phyloP scores from a whole-genome alignment of 2,113 vertebrate genomes.

The Leiothrix lutea region DNA sequence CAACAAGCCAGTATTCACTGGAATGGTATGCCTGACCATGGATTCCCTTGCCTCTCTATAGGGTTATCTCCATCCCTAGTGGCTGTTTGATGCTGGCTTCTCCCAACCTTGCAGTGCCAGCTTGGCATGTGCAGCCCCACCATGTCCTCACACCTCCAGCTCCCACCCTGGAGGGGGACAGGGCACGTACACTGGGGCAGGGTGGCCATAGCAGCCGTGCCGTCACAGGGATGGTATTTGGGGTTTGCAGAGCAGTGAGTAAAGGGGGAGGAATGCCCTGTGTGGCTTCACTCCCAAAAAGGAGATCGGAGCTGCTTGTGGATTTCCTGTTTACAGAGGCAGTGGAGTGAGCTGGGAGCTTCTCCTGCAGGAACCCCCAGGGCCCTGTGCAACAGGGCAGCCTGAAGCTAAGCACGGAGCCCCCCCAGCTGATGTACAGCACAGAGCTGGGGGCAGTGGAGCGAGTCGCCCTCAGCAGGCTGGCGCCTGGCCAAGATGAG shows the following conservation, averaged over 20 bases:
- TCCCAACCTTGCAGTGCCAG: neutral
- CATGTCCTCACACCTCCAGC: neutral
- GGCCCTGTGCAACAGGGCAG: neutral
- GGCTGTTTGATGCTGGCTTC: neutral
- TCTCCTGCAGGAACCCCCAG: neutral
- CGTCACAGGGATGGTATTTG: neutral
- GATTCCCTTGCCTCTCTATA: neutral
- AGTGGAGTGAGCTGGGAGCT: neutral
- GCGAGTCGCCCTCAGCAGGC: neutral
- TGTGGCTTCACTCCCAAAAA: neutral
- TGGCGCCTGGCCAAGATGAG: neutral
- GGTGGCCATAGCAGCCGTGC: neutral
- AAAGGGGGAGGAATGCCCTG: conserved; percentile 51
- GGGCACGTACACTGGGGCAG: accelerated
- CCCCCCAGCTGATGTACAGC: neutral
- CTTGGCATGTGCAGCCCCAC: neutral
- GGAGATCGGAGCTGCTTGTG: neutral
- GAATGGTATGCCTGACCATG: neutral
- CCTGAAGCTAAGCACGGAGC: neutral
- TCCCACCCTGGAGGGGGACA: accelerated
- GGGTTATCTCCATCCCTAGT: neutral
- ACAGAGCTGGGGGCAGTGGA: neutral
- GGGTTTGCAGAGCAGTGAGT: conserved; percentile 46
- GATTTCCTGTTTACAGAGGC: conserved; percentile 60
- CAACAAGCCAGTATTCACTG: neutral